These are phyloP conservation scores for Drosophila ochracea DNA, from an alignment of 2,888 invertebrate species.

Conservation along the genomic window DNA sequence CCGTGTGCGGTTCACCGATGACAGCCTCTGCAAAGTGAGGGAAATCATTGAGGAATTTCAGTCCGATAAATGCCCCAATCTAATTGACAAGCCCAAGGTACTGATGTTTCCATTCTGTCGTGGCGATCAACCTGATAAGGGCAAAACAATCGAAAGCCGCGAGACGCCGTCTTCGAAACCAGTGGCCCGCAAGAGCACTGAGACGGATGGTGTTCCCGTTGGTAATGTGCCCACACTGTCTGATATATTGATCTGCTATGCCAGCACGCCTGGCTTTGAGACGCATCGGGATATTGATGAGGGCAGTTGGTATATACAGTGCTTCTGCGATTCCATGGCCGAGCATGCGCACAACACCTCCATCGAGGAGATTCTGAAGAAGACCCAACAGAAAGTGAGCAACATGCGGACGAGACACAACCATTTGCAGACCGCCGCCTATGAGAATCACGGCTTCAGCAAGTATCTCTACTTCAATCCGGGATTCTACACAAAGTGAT, in stretches of 20 bases:
- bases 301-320: constrained; percentile 91
- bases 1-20: constrained; percentile 88
- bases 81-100: constrained; percentile 89
- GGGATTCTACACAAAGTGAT: constrained; percentile 83
- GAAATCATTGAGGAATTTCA: constrained; percentile 88
- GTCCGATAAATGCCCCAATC: constrained; percentile 86
- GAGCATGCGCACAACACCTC: constrained; percentile 88
- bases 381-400: constrained; percentile 87
- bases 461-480: constrained; percentile 89
- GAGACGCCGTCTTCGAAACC: neutral
- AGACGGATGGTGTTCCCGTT: constrained; percentile 21
- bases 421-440: constrained; percentile 88
- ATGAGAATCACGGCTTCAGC: constrained; percentile 89
- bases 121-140: constrained; percentile 82
- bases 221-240: constrained; percentile 84
- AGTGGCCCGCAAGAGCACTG: constrained; percentile 52
- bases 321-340: constrained; percentile 89
- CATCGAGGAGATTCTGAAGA: constrained; percentile 88
- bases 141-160: constrained; percentile 42
- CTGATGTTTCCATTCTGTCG: constrained; percentile 91
- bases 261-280: constrained; percentile 86
- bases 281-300: constrained; percentile 86
- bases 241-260: constrained; percentile 89
- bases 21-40: constrained; percentile 84
- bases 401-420: constrained; percentile 79